These are phyloP conservation scores for Uropsilus gracilis DNA, from an alignment of 2,113 vertebrate genomes.

Conservation along the genomic window DNA sequence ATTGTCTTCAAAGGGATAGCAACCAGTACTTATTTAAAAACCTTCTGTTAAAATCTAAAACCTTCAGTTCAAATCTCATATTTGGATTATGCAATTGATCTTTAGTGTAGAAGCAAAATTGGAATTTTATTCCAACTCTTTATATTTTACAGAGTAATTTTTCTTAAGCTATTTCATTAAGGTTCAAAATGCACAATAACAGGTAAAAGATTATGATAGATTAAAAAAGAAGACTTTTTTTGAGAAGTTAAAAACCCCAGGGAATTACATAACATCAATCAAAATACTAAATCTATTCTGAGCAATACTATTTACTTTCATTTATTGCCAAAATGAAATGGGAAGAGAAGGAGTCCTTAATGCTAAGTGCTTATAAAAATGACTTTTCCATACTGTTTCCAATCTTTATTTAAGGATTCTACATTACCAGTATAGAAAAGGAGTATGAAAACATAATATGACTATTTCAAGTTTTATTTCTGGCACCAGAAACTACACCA, in stretches of 20 bases:
- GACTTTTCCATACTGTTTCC: neutral
- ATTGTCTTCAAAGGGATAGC: conserved; percentile 55
- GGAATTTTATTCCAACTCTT: conserved; percentile 52
- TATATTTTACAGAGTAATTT: conserved; percentile 52
- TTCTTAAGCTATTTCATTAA: conserved; percentile 59
- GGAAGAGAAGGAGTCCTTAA: no score
- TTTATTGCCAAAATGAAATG: neutral
- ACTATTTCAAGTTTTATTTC: conserved; percentile 16
- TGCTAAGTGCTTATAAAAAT: neutral
- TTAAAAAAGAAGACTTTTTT: conserved; percentile 58
- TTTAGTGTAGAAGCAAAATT: conserved; percentile 38
- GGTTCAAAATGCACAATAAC: conserved; percentile 48
- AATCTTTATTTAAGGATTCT: neutral
- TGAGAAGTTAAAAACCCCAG: conserved; percentile 21
- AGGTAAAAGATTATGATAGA: conserved; percentile 56
- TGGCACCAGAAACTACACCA: neutral
- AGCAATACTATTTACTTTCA: neutral
- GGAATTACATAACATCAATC: conserved; percentile 47
- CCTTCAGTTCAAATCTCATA: conserved; percentile 53
- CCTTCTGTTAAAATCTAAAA: conserved; percentile 64
- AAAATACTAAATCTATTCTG: conserved; percentile 43
- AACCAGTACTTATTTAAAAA: conserved; percentile 60
- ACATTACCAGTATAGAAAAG: neutral
- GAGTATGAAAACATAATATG: neutral
- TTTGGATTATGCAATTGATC: conserved; percentile 46